A percentile compares a stretch with the other conserved stretches of the same genome.
Evolutionary conservation across 1,140 invertebrate genomes (phyloP).

Genomic region (Drosophila melanica): DNA sequence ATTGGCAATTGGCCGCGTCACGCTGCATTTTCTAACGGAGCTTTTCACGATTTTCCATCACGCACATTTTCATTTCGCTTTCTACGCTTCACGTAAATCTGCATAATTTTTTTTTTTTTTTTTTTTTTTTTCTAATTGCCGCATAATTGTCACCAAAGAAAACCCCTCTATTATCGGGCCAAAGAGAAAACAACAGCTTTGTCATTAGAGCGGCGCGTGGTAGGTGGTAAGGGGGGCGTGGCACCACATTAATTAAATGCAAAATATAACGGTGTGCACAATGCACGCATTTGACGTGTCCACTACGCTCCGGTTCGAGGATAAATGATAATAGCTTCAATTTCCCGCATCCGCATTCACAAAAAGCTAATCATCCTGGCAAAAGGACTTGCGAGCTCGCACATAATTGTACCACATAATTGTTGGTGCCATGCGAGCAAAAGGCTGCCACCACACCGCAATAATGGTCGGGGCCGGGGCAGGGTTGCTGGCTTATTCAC

Average conservation of each 20-base stretch:
- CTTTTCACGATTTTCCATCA: slow-evolving; percentile 1
- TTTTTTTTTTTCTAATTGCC: slow-evolving; percentile 66
- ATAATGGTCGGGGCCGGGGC: slow-evolving; percentile 9
- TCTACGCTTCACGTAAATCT: slow-evolving; percentile 30
- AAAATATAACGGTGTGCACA: slow-evolving; percentile 37
- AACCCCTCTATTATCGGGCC: slow-evolving; percentile 39
- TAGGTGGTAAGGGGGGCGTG: slow-evolving; percentile 15
- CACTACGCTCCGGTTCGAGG: slow-evolving; percentile 34
- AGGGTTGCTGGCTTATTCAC: slow-evolving; percentile 65
- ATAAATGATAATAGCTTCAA: slow-evolving; percentile 58
- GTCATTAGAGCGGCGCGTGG: slow-evolving; percentile 29
- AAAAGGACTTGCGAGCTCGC: slow-evolving; percentile 49
- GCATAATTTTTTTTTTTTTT: slow-evolving; percentile 66
- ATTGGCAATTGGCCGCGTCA: slow-evolving; percentile 44
- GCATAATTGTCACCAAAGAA: slow-evolving; percentile 54
- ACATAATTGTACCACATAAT: slow-evolving; percentile 74
- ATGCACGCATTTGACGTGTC: slow-evolving; percentile 47
- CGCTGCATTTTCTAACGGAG: slow-evolving; percentile 8
- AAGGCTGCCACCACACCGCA: slow-evolving; percentile 33
- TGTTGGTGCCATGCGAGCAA: slow-evolving; percentile 38
- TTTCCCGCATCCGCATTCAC: slow-evolving; percentile 51
- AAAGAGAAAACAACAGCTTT: slow-evolving; percentile 1
- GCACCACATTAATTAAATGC: slow-evolving; percentile 69
- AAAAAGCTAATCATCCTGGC: slow-evolving; percentile 77
- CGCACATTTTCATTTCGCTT: slow-evolving; percentile 1